These are phyloP conservation scores for Turritopsis dohrnii DNA, from an alignment of 30 jellyfish, hydroid and myxozoan genomes.

Conservation along the genomic window DNA sequence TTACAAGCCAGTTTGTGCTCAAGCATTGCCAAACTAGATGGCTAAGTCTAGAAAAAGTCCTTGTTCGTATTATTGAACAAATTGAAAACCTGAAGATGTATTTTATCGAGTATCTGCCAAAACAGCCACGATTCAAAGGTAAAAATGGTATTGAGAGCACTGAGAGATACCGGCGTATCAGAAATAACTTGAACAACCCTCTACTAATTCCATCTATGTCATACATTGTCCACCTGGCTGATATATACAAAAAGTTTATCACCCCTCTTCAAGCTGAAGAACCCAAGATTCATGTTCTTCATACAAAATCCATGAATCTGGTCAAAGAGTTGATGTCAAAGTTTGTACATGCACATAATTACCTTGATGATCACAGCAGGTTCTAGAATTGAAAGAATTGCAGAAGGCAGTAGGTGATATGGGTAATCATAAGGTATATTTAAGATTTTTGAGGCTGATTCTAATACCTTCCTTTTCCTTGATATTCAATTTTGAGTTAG, in stretches of 20 bases:
- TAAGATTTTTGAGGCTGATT: too few species aligned
- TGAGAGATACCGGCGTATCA: constrained; percentile 10
- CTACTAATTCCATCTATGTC: constrained; percentile 5
- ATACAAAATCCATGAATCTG: constrained; percentile 6
- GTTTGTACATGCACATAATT: constrained; percentile 13
- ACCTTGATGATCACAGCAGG: too few species aligned
- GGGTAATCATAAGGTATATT: too few species aligned
- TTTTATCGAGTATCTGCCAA: constrained; percentile 11
- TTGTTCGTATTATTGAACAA: constrained; percentile 7
- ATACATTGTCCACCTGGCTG: constrained; percentile 1
- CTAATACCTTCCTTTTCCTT: too few species aligned
- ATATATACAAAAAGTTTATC: background rate
- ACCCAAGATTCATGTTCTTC: constrained; percentile 6
- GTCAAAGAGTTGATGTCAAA: constrained; percentile 21
- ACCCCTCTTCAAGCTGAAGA: background rate
- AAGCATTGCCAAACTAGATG: constrained; percentile 13
- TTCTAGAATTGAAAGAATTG: too few species aligned
- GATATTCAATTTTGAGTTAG: too few species aligned
- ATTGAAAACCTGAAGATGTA: background rate
- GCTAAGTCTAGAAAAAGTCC: constrained; percentile 14
- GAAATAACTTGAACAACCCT: background rate
- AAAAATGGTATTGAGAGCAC: constrained; percentile 2
- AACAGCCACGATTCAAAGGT: constrained; percentile 7
- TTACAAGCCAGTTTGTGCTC: background rate
- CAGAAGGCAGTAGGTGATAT: too few species aligned